Percentiles rank a stretch among this genome's conserved stretches.
Conservation (phyloP, 2,797 vertebrate species). For the Nasua narica region DNA sequence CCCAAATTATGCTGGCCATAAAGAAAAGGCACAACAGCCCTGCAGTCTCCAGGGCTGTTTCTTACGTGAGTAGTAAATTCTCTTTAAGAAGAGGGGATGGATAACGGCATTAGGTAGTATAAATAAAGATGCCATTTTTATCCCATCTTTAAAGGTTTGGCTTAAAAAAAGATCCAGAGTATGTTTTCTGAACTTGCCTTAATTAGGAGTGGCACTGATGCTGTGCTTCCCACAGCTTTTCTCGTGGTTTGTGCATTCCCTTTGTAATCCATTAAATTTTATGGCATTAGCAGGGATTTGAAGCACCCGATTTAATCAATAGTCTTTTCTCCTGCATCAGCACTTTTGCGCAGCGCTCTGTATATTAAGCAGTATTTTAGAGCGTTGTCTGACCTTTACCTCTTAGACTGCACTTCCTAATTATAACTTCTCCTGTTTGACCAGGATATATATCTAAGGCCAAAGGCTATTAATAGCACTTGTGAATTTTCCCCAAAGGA, state of each 20-base stretch:
- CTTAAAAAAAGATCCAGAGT: slow-evolving; percentile 37
- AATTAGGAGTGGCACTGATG: slow-evolving; percentile 46
- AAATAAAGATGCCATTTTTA: slow-evolving; percentile 45
- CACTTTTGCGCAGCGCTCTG: slow-evolving; percentile 34
- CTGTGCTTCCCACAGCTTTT: slow-evolving; percentile 54
- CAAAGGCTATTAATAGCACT: slow-evolving; percentile 60
- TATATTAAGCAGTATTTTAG: slow-evolving; percentile 53
- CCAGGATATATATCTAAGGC: slow-evolving; percentile 53
- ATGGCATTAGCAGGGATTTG: slow-evolving; percentile 61
- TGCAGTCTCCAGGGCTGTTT: background rate
- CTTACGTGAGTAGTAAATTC: slow-evolving; percentile 29
- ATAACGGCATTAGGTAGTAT: background rate
- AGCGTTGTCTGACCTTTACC: slow-evolving; percentile 63
- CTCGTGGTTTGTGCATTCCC: slow-evolving; percentile 48
- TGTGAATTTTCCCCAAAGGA: slow-evolving; percentile 49
- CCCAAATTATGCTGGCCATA: background rate
- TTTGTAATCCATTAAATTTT: slow-evolving; percentile 70
- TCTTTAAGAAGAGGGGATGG: background rate
- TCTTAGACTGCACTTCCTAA: slow-evolving; percentile 50
- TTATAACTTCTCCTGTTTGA: slow-evolving; percentile 61
- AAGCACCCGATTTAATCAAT: slow-evolving; percentile 68
- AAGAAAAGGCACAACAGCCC: slow-evolving; percentile 9
- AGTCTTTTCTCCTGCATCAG: slow-evolving; percentile 63
- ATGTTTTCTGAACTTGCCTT: slow-evolving; percentile 53
- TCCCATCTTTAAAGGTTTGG: slow-evolving; percentile 43